Evolutionary conservation across 2,888 invertebrate species (phyloP).

Genomic region (Schizaphis graminum): DNA sequence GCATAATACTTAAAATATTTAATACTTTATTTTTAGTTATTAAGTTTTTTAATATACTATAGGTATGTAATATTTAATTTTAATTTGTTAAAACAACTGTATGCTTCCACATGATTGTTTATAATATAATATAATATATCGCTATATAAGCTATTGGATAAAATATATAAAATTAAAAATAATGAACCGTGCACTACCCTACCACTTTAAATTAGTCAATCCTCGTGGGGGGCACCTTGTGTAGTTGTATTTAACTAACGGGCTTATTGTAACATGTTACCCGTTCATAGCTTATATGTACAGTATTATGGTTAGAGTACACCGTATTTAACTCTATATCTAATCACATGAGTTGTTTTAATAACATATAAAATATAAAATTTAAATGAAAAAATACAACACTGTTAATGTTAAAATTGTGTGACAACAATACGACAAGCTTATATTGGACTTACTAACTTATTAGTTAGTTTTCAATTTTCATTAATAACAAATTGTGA

Average conservation of each 20-base stretch:
- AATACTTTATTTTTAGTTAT: neutral
- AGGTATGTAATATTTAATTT: neutral
- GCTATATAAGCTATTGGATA: neutral
- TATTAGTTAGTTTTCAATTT: neutral
- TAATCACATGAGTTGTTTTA: neutral
- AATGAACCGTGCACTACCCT: neutral
- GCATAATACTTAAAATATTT: neutral
- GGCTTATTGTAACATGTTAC: neutral
- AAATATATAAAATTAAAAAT: neutral
- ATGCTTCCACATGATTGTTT: neutral
- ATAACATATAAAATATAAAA: neutral
- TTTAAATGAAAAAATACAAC: neutral
- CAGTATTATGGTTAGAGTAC: neutral
- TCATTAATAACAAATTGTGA: neutral
- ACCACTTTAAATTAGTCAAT: conserved; percentile 4
- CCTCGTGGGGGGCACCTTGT: neutral
- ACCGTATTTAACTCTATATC: neutral
- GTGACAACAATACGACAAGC: neutral
- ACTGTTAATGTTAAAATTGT: neutral
- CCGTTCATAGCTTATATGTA: neutral
- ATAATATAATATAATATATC: too few species aligned
- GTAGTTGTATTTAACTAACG: neutral
- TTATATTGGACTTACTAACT: neutral
- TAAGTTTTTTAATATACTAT: neutral
- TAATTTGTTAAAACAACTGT: neutral